Evolutionary conservation across 2,888 invertebrate species (phyloP).

Genomic region (Ochropleura plecta): DNA sequence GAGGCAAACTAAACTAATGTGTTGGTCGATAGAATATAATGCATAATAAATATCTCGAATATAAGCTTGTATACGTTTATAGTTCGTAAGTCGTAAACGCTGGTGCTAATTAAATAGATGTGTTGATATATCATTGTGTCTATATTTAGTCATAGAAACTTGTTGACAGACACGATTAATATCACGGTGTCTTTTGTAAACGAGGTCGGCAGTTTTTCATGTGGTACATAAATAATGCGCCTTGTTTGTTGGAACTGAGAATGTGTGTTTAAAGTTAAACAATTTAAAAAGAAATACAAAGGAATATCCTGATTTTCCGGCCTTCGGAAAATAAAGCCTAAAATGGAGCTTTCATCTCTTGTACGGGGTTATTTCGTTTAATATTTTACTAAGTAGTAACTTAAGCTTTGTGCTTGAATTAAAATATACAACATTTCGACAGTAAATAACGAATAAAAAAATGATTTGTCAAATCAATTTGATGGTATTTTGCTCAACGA

Average conservation of each 20-base stretch:
- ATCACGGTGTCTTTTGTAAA: not conserved
- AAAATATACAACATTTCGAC: not conserved
- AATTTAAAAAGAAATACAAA: not conserved
- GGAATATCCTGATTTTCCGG: not conserved
- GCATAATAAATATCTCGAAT: slow-evolving; percentile 31
- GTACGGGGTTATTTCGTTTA: not conserved
- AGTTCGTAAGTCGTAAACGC: slow-evolving; percentile 36
- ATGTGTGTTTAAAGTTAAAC: not conserved
- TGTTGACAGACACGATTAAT: slow-evolving; percentile 1
- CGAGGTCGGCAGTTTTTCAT: not conserved
- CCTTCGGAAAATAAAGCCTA: not conserved
- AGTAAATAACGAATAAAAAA: slow-evolving; percentile 1
- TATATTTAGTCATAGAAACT: slow-evolving; percentile 29
- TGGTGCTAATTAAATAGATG: slow-evolving; percentile 46
- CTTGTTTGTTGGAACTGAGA: not conserved
- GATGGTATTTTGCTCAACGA: slow-evolving; percentile 22
- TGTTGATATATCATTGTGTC: slow-evolving; percentile 35
- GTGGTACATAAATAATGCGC: not conserved
- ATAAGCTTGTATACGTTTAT: slow-evolving; percentile 27
- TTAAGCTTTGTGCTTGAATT: not conserved
- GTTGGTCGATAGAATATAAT: slow-evolving; percentile 38
- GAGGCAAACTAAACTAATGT: slow-evolving; percentile 51
- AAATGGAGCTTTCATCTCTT: slow-evolving; percentile 1
- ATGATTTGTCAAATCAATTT: slow-evolving; percentile 21
- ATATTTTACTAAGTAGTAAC: not conserved